Evolutionary conservation across 1,140 invertebrate genomes (phyloP), one percentile per base, ranked within the genome.

Genomic region (Watersipora subatra): DNA sequence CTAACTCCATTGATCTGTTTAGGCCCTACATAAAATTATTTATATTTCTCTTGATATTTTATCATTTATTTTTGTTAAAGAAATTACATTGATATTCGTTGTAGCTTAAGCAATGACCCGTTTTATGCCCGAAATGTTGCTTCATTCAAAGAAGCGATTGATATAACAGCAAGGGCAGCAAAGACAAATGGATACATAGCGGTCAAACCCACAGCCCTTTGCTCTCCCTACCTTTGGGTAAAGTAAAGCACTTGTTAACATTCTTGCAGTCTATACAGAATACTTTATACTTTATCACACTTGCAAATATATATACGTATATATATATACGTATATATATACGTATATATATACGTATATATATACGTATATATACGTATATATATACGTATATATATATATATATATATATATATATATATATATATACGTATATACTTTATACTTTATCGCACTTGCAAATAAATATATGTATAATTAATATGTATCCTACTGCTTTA

Each of bases 151-250:
- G 34, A 46, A n/a, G 34, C 34, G 7, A 46, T 46, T 46, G 34
- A 46, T 46, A 46, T 46, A 12, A 46, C 34, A 46, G n/a, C 7
- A 12, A n/a, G n/a, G 7, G 34, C 34, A 12, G 34, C 34, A 7
- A 46, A 46, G 7, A 46, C 7, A n/a, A 46, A 7, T 7, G 58
- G 58, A 7, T 59, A 28, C 22, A 59, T 59, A 7, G 58, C 58
- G 7, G 58, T 59, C 22, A 59, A 59, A 28, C 58, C 58, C 7
- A 25, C 58, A 7, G 58, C 58, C 22, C 58, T 59, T 17, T 24
- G 22, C 22, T 59, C 58, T 25, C 58, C 58, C 58, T 12, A 59
- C 22, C 58, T 59, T 22, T 59, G 58, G 58, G 58, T 59, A 46
- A 12, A 46, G n/a, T n/a, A n/a, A n/a, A n/a, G n/a, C n/a, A n/a